phyloP scores from a whole-genome alignment of 64 coral and sea anemone species.

The Actinia tenebrosa region DNA sequence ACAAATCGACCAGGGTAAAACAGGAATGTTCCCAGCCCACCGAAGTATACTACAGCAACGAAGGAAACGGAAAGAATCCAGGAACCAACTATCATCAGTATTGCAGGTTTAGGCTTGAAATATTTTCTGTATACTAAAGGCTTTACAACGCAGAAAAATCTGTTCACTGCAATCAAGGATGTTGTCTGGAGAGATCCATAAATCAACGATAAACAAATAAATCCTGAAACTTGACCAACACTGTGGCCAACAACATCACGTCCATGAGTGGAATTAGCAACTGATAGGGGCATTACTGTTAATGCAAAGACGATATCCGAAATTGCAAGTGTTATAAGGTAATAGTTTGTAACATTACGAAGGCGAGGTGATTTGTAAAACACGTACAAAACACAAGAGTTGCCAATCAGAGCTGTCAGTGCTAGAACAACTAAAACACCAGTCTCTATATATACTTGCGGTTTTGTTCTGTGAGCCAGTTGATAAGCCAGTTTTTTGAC shows the following conservation, averaged over 20 bases:
- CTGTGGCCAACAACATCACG: neutral
- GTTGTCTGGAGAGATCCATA: conserved; percentile 14
- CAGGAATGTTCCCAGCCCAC: neutral
- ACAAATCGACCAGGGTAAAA: neutral
- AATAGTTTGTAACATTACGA: conserved; percentile 31
- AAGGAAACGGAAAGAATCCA: neutral
- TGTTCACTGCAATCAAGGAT: conserved; percentile 33
- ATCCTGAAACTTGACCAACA: conserved; percentile 32
- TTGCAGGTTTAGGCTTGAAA: conserved; percentile 21
- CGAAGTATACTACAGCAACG: neutral
- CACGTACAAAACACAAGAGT: conserved; percentile 37
- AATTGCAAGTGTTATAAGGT: conserved; percentile 30
- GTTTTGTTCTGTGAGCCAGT: too few relatives aligned
- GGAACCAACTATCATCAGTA: neutral
- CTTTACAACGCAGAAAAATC: conserved; percentile 47
- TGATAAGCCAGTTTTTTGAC: too few relatives aligned
- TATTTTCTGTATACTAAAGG: conserved; percentile 20
- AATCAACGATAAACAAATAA: conserved; percentile 4
- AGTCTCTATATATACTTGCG: neutral
- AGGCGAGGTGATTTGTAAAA: conserved; percentile 45
- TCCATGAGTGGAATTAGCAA: neutral
- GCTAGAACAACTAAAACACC: neutral
- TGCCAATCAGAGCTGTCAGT: conserved; percentile 22
- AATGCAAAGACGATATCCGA: conserved; percentile 26
- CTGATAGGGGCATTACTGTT: neutral